Conservation (phyloP, 1,140 invertebrate genomes). For the Drosophila truncata region DNA sequence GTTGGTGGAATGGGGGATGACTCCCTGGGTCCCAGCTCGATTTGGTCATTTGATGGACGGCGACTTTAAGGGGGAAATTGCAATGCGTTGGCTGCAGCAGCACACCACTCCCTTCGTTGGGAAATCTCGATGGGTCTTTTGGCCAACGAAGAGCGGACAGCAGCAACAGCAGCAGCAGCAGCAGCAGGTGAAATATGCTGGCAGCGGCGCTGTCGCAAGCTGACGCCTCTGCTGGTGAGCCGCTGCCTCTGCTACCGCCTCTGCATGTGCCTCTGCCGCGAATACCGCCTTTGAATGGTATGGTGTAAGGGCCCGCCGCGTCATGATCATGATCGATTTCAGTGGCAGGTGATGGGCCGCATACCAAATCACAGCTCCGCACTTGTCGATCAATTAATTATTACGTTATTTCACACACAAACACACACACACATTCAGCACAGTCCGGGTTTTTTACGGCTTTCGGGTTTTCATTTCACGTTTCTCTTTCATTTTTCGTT, state of each 20-base stretch:
- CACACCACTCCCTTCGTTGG: conserved; percentile 35
- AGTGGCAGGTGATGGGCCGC: conserved; percentile 61
- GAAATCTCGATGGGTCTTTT: conserved; percentile 15
- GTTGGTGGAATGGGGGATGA: conserved; percentile 8
- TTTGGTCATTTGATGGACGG: conserved; percentile 21
- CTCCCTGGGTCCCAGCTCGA: conserved; percentile 1
- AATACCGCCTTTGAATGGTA: conserved; percentile 33
- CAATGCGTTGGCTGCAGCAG: conserved; percentile 29
- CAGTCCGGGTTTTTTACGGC: conserved; percentile 63
- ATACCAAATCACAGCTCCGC: conserved; percentile 76
- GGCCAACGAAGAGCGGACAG: conserved; percentile 45
- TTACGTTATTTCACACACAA: conserved; percentile 70
- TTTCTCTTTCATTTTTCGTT: conserved; percentile 48
- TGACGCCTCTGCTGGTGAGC: conserved; percentile 16
- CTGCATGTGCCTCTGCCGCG: not conserved
- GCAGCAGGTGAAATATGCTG: conserved; percentile 65
- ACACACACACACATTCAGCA: conserved; percentile 8
- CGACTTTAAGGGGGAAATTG: conserved; percentile 29
- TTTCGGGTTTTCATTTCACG: conserved; percentile 74
- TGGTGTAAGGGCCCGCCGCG: conserved; percentile 62
- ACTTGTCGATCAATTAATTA: conserved; percentile 83
- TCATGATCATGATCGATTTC: conserved; percentile 74
- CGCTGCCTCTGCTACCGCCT: conserved; percentile 1
- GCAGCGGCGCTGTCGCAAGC: conserved; percentile 58
- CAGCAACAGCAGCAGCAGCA: too few species aligned